These are phyloP conservation scores for Mobula birostris DNA, from an alignment of 2,113 vertebrate genomes.

Conservation along the genomic window DNA sequence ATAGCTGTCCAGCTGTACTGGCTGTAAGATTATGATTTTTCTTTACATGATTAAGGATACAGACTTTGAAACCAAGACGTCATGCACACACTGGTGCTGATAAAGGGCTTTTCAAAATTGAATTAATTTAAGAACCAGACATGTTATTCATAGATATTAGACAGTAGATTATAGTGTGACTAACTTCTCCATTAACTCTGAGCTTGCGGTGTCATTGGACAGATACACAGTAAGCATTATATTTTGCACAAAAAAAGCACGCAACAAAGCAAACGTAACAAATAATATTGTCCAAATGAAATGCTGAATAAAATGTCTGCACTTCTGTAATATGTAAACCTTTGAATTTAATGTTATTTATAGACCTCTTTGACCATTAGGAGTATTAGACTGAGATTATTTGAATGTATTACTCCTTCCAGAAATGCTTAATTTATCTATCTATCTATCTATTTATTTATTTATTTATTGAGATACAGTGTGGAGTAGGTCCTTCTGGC, in stretches of 20 bases:
- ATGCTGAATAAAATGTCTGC: not conserved
- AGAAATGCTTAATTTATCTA: not conserved
- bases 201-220: not conserved
- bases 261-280: constrained; percentile 13
- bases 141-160: not conserved
- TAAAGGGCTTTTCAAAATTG: not conserved
- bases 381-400: not conserved
- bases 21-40: not conserved
- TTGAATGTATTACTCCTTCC: not conserved
- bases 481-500: too few relatives aligned
- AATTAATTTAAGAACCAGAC: not conserved
- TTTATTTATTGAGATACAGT: too few relatives aligned
- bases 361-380: not conserved
- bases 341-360: not conserved
- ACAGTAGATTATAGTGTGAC: not conserved
- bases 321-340: not conserved
- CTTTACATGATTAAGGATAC: not conserved
- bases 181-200: not conserved
- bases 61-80: not conserved
- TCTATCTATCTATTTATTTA: too few relatives aligned
- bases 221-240: not conserved
- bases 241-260: constrained; percentile 19
- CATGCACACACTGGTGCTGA: not conserved
- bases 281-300: not conserved
- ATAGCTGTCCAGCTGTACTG: not conserved